A percentile compares a stretch with the other conserved stretches of the same genome.
These are phyloP conservation scores for Syngnathus scovelli DNA, from an alignment of 2,113 vertebrate species.

Conservation along the genomic window DNA sequence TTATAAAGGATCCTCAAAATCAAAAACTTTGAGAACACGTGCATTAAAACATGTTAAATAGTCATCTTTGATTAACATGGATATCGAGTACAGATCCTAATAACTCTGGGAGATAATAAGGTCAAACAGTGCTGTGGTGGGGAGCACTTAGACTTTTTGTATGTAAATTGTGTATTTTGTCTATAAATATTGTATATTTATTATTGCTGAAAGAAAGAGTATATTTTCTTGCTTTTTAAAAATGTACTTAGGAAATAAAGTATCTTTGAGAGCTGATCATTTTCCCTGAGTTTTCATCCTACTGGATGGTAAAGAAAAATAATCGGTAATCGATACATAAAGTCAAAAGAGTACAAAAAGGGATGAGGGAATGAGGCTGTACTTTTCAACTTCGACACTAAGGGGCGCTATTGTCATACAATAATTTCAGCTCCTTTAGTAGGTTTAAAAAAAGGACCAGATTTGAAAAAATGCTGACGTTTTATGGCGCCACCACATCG, in stretches of 20 bases:
- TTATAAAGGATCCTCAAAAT: constrained; percentile 10
- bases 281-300: neutral
- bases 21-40: neutral
- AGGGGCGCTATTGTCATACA: constrained; percentile 16
- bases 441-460: too few relatives aligned
- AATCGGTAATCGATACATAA: neutral
- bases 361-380: neutral
- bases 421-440: neutral
- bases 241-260: constrained; percentile 56
- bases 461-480: too few relatives aligned
- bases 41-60: constrained; percentile 28
- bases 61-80: constrained; percentile 40
- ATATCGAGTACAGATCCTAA: constrained; percentile 52
- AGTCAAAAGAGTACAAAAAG: neutral
- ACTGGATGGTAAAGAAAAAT: neutral
- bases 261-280: constrained; percentile 20
- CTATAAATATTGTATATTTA: constrained; percentile 98
- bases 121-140: constrained; percentile 26
- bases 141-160: constrained; percentile 37
- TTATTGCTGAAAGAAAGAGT: constrained; percentile 83
- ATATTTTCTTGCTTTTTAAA: constrained; percentile 82
- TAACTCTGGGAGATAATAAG: constrained; percentile 42
- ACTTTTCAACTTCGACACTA: constrained; percentile 15
- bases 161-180: constrained; percentile 93
- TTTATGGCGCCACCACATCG: neutral